Evolutionary conservation across 1,140 invertebrate species (phyloP), one percentile per base, ranked within the genome.

Genomic region (Drosophila orosa): DNA sequence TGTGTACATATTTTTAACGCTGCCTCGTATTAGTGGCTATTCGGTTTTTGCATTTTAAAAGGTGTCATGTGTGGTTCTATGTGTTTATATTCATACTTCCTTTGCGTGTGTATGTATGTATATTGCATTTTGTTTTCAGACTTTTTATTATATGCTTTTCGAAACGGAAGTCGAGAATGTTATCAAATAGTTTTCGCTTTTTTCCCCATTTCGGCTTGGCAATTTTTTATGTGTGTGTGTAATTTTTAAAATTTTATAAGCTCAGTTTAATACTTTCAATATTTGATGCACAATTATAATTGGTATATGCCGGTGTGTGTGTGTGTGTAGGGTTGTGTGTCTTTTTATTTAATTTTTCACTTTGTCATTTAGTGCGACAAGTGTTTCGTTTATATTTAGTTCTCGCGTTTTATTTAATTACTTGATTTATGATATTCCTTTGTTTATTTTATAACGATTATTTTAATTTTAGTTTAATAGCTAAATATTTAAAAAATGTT

Each of bases 401-500:
- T 35, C 52, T 57, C 19, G 52, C 42, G 35, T n/a, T 67, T 35
- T 31, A 71, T 58, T 71, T 71, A 58, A 40, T 82, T 67, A 77
- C 74, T 77, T 73, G 56, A 68, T 86, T 85, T 90, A 80, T 86
- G 78, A 82, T 90, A 84, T 77, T 83, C 40, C 45, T 37, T 42
- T 42, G 50, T 86, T 66, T 79, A 92, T 87, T 92, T 90, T 92
- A 92, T 93, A 93, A 92, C 89, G 91, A 92, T 90, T 90, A 78
- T 59, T 65, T 80, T 85, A 86, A 61, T 55, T 91, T 80, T 84
- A 77, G 47, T 91, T 92, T 93, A 93, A 92, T 92, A 92, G 92
- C 92, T 93, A 93, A 92, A 91, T 92, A 92, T 93, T 93, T 93
- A 93, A 92, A 93, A 93, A 93, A 93, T 92, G 93, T 93, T 93